These are phyloP conservation scores for Sepioteuthis lessoniana DNA, from an alignment of 2,888 invertebrate genomes.

Conservation along the genomic window DNA sequence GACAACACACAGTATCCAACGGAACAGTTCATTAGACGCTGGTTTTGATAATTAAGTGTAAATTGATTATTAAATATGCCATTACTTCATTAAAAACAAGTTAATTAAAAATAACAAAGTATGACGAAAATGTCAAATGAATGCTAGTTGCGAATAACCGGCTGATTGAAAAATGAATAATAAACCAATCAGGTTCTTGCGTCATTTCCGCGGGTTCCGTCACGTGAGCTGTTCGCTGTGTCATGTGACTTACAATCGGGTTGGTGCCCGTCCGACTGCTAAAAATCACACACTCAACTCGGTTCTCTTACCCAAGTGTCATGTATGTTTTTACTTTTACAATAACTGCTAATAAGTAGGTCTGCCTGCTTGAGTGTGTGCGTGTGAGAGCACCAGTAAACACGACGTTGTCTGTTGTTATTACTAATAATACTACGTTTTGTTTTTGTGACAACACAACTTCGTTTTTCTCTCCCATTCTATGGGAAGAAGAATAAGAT, in stretches of 20 bases:
- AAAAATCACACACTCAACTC: not conserved
- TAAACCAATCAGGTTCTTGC: not conserved
- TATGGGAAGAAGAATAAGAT: not conserved
- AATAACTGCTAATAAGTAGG: not conserved
- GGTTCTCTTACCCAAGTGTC: not conserved
- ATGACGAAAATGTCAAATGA: too few relatives aligned
- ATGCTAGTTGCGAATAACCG: not conserved
- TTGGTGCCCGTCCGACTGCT: conserved; percentile 9
- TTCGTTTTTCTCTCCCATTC: not conserved
- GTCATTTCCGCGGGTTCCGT: not conserved
- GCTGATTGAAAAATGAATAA: not conserved
- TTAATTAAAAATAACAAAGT: not conserved
- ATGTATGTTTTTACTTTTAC: not conserved
- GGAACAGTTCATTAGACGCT: too few relatives aligned
- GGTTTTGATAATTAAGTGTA: not conserved
- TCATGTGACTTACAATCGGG: conserved; percentile 8
- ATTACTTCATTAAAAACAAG: not conserved
- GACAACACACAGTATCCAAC: too few relatives aligned
- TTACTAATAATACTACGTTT: not conserved
- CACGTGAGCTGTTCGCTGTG: not conserved
- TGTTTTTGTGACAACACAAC: not conserved
- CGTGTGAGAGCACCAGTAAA: too few relatives aligned
- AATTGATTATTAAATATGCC: not conserved
- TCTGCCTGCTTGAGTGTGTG: not conserved
- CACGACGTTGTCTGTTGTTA: too few relatives aligned